These are phyloP conservation scores for Gulo gulo DNA, from an alignment of 2,113 vertebrate genomes.

Conservation along the genomic window DNA sequence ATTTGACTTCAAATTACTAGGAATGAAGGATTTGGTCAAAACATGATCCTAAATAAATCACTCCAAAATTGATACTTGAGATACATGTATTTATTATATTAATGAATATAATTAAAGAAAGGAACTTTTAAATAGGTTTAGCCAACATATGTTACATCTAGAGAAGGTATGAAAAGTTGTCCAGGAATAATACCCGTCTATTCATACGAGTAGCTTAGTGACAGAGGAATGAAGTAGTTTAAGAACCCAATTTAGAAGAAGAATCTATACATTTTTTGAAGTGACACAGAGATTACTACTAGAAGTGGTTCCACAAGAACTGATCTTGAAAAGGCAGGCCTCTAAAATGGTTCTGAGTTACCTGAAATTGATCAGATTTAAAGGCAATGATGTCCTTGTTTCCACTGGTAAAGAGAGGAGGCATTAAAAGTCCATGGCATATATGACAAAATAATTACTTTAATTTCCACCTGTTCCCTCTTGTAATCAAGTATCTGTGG, in stretches of 20 bases:
- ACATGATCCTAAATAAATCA: not conserved
- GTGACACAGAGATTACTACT: not conserved
- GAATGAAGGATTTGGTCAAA: not conserved
- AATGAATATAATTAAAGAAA: not conserved
- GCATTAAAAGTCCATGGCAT: not conserved
- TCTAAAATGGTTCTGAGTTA: not conserved
- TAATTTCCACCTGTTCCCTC: not conserved
- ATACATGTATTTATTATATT: not conserved
- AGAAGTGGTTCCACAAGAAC: not conserved
- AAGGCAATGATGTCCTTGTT: not conserved
- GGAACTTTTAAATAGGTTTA: not conserved
- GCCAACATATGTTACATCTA: not conserved
- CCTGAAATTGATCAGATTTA: not conserved
- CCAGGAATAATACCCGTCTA: not conserved
- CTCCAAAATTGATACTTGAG: not conserved
- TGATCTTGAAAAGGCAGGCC: not conserved
- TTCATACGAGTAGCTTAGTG: not conserved
- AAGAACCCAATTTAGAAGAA: constrained; percentile 23
- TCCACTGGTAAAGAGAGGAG: not conserved
- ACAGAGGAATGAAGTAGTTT: not conserved
- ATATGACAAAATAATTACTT: not conserved
- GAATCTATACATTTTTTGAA: not conserved
- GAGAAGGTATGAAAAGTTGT: not conserved
- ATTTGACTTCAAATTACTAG: not conserved
- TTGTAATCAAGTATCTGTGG: not conserved